Evolutionary conservation across 2,888 invertebrate genomes (phyloP).

Genomic region (Nasonia oneida): DNA sequence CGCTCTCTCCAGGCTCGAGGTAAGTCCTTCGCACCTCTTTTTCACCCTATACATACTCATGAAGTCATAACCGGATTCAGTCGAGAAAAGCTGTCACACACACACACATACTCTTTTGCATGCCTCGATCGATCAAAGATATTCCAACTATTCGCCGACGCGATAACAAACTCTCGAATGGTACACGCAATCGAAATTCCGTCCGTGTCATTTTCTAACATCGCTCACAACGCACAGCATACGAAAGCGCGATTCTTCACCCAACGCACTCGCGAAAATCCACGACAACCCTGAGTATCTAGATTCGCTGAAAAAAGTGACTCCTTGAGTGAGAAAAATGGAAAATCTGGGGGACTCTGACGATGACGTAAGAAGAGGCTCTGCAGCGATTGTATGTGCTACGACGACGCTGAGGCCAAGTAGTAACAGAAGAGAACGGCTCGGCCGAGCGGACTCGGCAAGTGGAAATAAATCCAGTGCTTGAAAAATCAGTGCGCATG

Average conservation of each 20-base stretch:
- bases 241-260: neutral
- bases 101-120: too few species aligned
- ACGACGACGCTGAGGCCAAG: neutral
- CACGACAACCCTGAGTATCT: neutral
- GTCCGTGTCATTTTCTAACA: neutral
- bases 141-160: too few species aligned
- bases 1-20: slow-evolving; percentile 97
- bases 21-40: slow-evolving; percentile 80
- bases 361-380: slow-evolving; percentile 56
- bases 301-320: neutral
- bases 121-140: neutral
- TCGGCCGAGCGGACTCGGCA: neutral
- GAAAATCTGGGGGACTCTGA: neutral
- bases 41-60: neutral
- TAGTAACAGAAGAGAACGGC: slow-evolving; percentile 23
- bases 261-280: neutral
- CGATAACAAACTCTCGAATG: too few species aligned
- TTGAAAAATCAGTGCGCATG: slow-evolving; percentile 14
- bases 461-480: slow-evolving; percentile 42
- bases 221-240: neutral
- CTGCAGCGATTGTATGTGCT: neutral
- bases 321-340: slow-evolving; percentile 3
- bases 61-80: neutral
- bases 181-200: too few species aligned
- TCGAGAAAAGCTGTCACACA: neutral